Conservation (phyloP, 2,113 vertebrate species). For the Eublepharis macularius region DNA sequence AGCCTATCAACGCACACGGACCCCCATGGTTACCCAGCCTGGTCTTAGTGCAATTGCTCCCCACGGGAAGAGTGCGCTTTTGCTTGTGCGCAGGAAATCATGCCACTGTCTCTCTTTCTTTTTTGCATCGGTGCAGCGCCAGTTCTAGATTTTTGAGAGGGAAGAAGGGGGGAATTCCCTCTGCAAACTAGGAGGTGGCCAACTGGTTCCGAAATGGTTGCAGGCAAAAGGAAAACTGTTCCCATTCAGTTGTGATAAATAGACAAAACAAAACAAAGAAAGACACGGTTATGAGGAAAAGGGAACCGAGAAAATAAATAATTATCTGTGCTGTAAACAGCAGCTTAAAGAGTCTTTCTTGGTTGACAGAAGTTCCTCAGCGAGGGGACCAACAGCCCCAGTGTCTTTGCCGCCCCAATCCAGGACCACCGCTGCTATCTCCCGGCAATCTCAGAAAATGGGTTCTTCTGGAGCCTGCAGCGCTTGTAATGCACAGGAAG, state of each 20-base stretch:
- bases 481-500: neutral
- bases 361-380: neutral
- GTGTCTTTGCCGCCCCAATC: neutral
- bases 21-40: neutral
- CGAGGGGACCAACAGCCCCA: no score
- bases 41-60: neutral
- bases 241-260: conserved; percentile 9
- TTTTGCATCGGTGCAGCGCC: no score
- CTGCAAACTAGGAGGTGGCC: neutral
- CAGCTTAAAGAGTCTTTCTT: neutral
- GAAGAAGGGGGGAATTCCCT: neutral
- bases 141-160: no score
- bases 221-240: neutral
- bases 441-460: neutral
- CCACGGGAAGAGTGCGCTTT: no score
- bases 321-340: neutral
- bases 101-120: neutral
- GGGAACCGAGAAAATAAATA: conserved; percentile 39
- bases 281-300: neutral
- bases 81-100: neutral
- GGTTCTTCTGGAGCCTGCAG: no score
- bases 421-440: no score
- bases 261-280: neutral
- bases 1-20: rapidly evolving
- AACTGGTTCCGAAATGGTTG: neutral